phyloP scores from a whole-genome alignment of 2,113 vertebrate genomes.

The Lates calcarifer region DNA sequence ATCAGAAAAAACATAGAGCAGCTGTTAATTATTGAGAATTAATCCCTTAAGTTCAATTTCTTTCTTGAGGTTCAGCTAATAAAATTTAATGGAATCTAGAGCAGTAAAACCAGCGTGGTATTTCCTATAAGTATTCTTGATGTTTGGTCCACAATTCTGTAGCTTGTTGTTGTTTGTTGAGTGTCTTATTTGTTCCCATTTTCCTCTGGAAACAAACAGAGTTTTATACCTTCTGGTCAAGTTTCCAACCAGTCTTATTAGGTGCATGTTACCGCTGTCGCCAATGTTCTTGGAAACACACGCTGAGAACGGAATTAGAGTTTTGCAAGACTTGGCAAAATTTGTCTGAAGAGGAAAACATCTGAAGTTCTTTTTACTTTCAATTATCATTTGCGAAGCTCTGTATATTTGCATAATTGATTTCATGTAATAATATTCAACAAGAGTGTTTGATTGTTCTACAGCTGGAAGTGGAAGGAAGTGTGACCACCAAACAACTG shows the following conservation, averaged over 20 bases:
- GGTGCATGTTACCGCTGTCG: neutral
- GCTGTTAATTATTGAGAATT: constrained; percentile 19
- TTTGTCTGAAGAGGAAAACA: constrained; percentile 28
- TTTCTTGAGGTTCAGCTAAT: constrained; percentile 27
- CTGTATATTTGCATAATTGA: neutral
- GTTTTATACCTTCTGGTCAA: constrained; percentile 40
- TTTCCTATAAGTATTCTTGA: constrained; percentile 30
- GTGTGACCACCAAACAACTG: constrained; percentile 85
- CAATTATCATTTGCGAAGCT: neutral
- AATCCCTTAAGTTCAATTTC: constrained; percentile 33
- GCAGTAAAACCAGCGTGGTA: constrained; percentile 26
- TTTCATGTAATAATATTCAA: constrained; percentile 8
- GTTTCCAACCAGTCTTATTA: constrained; percentile 39
- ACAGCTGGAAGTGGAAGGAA: constrained; percentile 91
- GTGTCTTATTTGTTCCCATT: constrained; percentile 45
- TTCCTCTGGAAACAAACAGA: constrained; percentile 24
- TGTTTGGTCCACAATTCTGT: constrained; percentile 4
- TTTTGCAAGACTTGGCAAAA: constrained; percentile 41
- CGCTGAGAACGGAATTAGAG: constrained; percentile 12
- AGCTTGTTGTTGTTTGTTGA: constrained; percentile 35
- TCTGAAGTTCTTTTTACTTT: constrained; percentile 4
- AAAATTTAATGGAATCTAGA: constrained; percentile 37
- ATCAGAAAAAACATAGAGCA: constrained; percentile 13
- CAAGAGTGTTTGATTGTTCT: constrained; percentile 36
- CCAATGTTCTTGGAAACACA: constrained; percentile 32